phyloP scores from a whole-genome alignment of 2,888 invertebrate genomes.

The Pocota personata region DNA sequence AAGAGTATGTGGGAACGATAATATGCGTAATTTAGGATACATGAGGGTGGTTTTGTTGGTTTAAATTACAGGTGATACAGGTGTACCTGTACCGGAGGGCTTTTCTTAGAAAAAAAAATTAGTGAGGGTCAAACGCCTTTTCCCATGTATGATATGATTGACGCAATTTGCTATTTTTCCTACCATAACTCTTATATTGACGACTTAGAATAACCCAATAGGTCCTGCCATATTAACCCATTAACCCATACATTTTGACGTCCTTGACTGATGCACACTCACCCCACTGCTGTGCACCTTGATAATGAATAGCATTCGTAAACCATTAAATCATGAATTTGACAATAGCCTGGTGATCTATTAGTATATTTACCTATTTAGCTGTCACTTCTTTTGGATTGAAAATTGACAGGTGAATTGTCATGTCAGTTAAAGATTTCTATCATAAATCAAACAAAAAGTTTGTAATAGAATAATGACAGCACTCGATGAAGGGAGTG shows the following conservation, averaged over 20 bases:
- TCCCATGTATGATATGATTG: background rate
- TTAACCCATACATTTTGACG: too few relatives aligned
- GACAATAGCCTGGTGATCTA: too few relatives aligned
- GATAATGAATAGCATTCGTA: too few relatives aligned
- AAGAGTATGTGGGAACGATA: conserved; percentile 41
- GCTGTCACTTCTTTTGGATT: background rate
- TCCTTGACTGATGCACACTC: too few relatives aligned
- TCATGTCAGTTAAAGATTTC: background rate
- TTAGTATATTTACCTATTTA: background rate
- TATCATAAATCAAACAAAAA: background rate
- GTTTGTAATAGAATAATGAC: background rate
- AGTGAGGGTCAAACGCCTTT: background rate
- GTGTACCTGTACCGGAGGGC: background rate
- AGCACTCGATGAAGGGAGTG: background rate
- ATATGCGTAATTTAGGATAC: conserved; percentile 19
- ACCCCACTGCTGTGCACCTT: too few relatives aligned
- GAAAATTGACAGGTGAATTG: background rate
- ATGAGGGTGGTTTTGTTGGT: conserved; percentile 18
- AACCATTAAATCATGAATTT: too few relatives aligned
- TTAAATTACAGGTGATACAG: conserved; percentile 12
- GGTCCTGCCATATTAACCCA: too few relatives aligned
- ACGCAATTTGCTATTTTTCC: too few relatives aligned
- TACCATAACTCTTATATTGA: too few relatives aligned
- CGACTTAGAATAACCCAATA: too few relatives aligned
- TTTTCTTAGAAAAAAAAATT: background rate